A percentile compares a stretch with the other conserved stretches of the same genome.
phyloP scores from a whole-genome alignment of 2,888 invertebrate species.

The Lutraria lutraria region DNA sequence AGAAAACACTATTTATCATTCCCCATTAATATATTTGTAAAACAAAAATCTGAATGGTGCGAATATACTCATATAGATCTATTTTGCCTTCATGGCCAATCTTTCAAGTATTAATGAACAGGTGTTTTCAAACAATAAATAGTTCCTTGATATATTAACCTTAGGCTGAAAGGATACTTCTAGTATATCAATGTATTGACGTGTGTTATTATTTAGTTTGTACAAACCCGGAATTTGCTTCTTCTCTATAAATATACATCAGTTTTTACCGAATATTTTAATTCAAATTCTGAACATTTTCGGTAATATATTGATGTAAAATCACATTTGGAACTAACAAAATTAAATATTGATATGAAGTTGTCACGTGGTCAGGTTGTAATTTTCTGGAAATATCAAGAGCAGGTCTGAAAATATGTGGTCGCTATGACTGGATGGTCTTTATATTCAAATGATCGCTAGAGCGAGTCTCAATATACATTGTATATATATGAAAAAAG shows the following conservation, averaged over 20 bases:
- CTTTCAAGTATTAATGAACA: background rate
- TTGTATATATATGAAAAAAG: background rate
- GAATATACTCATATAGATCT: background rate
- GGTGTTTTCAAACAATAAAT: constrained; percentile 1
- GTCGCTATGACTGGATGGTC: too few relatives aligned
- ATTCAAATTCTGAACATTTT: too few relatives aligned
- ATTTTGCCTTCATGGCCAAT: background rate
- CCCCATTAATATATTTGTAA: background rate
- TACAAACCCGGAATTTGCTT: background rate
- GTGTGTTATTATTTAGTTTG: background rate
- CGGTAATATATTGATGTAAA: too few relatives aligned
- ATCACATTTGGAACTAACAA: too few relatives aligned
- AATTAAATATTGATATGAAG: too few relatives aligned
- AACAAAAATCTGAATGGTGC: background rate
- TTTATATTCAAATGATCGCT: too few relatives aligned
- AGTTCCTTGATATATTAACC: background rate
- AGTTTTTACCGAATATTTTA: too few relatives aligned
- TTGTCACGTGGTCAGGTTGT: too few relatives aligned
- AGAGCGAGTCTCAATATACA: too few relatives aligned
- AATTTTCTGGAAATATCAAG: too few relatives aligned
- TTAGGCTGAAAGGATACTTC: background rate
- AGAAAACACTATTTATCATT: constrained; percentile 2
- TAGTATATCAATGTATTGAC: background rate
- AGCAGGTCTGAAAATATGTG: too few relatives aligned
- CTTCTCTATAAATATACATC: too few relatives aligned